Base-by-base conservation (phyloP, 2,113 vertebrate genomes). In the Istiophorus platypterus region DNA sequence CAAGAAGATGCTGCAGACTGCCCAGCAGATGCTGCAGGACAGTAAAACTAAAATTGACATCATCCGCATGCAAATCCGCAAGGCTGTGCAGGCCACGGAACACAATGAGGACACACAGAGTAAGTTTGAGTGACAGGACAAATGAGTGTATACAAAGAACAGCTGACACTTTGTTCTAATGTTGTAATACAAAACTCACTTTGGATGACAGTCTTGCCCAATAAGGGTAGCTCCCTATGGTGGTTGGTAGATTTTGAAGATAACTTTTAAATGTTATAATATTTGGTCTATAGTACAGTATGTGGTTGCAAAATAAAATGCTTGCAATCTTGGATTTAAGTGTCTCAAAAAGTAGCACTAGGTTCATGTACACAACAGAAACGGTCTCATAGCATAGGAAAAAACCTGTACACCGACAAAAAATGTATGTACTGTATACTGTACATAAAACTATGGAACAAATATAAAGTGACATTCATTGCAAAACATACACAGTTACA, bases 1-100 rank as follows among this genome's bases (percentile, higher is more conserved):
- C 88, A 96, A 97, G 91, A 97, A 97, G 91, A 95, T 97, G 93
- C 91, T 97, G 69, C 95, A 96, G 88, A 97, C 97, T 0, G 96
- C 97, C 31, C 97, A 97, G 89, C 97, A 97, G 93, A 97, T 98
- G 97, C 94, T 97, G 77, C 97, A 97, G 91, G 97, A 98, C 89
- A 98, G 96, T 85, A 97, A 97, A 88, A 96, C 96, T 69, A 98
- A 98, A 91, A 98, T 98, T 1, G 96, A 97, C 88, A 97, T 97
- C 80, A 96, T 98, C 72, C 97, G 97, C 49, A 97, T 97, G 96
- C 97, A 98, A 89, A 96, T 98, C 37, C 96, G 95, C 64, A 97
- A 96, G 47, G 95, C 96, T 0, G 85, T 95, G 56, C 96, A 97
- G 93, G 97, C 96, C 1, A 95, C 94, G 0, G 96, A 95, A 88